Conservation (phyloP, 2,888 invertebrate genomes). For the Notodonta dromedarius region DNA sequence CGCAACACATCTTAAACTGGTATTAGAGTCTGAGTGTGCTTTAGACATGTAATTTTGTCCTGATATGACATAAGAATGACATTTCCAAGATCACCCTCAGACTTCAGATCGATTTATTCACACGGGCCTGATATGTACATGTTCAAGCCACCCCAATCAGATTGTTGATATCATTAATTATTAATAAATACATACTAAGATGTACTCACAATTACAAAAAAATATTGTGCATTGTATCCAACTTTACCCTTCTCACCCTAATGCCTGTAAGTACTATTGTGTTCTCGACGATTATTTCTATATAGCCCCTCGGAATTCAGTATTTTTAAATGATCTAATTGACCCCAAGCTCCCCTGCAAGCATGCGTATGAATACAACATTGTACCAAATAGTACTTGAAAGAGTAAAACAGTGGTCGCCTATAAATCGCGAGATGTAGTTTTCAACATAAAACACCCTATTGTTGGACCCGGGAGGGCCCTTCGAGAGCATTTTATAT, state of each 20-base stretch:
- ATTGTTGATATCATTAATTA: not conserved
- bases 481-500: slow-evolving; percentile 64
- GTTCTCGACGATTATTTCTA: slow-evolving; percentile 44
- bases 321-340: slow-evolving; percentile 30
- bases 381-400: slow-evolving; percentile 45
- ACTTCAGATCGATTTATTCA: too few relatives aligned
- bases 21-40: too few relatives aligned
- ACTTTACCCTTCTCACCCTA: slow-evolving; percentile 47
- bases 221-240: slow-evolving; percentile 40
- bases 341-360: slow-evolving; percentile 32
- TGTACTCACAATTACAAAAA: slow-evolving; percentile 11
- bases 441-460: slow-evolving; percentile 62
- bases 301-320: slow-evolving; percentile 35
- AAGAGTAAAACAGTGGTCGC: slow-evolving; percentile 43
- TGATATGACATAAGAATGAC: too few relatives aligned
- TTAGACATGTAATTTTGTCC: too few relatives aligned
- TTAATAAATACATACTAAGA: not conserved
- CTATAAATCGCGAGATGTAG: slow-evolving; percentile 54
- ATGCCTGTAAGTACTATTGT: slow-evolving; percentile 47
- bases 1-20: too few relatives aligned
- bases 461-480: slow-evolving; percentile 66
- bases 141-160: too few relatives aligned
- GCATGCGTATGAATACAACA: slow-evolving; percentile 41
- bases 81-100: too few relatives aligned
- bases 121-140: too few relatives aligned